A percentile compares a stretch with the other conserved stretches of the same genome.
phyloP scores from a whole-genome alignment of 1,140 invertebrate species.

The Tribolium madens region DNA sequence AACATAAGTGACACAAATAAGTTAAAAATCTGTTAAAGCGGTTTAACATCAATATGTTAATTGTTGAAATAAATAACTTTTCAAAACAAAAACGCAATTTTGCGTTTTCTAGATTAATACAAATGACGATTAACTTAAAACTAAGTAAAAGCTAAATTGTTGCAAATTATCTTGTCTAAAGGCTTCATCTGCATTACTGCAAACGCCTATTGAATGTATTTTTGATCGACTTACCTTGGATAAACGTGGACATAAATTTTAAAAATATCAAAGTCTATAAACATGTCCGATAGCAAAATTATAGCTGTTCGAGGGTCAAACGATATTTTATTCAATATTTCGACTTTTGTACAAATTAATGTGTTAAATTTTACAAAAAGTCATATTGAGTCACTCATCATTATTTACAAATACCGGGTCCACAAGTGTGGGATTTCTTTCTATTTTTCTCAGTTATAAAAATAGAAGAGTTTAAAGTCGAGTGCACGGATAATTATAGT shows the following conservation, averaged over 20 bases:
- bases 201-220: background rate
- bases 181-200: background rate
- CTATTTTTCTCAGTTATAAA: no score
- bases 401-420: no score
- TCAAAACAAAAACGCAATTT: background rate
- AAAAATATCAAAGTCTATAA: background rate
- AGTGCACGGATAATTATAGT: background rate
- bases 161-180: no score
- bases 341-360: background rate
- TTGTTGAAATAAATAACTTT: background rate
- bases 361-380: background rate
- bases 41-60: background rate
- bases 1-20: background rate
- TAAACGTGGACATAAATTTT: background rate
- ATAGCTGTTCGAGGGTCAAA: background rate
- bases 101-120: no score
- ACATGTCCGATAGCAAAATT: background rate
- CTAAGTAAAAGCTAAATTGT: no score
- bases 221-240: background rate
- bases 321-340: background rate
- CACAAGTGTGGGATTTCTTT: no score
- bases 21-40: background rate
- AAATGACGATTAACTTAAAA: no score
- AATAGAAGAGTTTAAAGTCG: background rate
- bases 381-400: no score